phyloP scores from a whole-genome alignment of 1,140 invertebrate species.

The Chionoecetes opilio region DNA sequence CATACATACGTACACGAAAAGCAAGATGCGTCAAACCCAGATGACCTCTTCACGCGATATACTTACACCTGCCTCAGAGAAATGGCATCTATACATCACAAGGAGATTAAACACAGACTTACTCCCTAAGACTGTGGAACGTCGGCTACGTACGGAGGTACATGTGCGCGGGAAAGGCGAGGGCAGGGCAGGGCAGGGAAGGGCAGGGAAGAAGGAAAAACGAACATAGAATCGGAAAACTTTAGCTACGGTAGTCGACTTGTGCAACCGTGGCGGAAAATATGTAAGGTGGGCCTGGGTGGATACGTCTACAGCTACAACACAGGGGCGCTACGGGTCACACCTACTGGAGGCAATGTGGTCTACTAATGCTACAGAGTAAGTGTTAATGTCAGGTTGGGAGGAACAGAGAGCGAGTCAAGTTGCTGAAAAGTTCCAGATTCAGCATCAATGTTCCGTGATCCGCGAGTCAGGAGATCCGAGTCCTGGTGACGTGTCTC shows the following conservation, averaged over 20 bases:
- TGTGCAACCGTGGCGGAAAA: constrained; percentile 25
- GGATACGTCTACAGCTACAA: constrained; percentile 50
- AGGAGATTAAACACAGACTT: constrained; percentile 75
- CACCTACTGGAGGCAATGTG: constrained; percentile 57
- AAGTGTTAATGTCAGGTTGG: constrained; percentile 35
- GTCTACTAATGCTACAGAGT: neutral
- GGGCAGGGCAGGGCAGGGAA: neutral
- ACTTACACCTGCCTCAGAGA: constrained; percentile 66
- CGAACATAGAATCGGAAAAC: neutral
- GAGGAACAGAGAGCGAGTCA: neutral
- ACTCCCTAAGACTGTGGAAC: constrained; percentile 73
- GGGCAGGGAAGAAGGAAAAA: neutral
- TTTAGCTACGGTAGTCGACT: neutral
- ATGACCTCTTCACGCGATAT: constrained; percentile 47
- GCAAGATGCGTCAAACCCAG: constrained; percentile 15
- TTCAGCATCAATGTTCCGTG: neutral
- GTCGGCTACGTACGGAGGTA: constrained; percentile 49
- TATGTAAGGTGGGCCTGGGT: neutral
- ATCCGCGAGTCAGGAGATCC: neutral
- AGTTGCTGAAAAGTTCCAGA: neutral
- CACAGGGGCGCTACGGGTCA: constrained; percentile 70
- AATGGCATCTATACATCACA: constrained; percentile 76
- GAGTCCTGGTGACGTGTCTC: neutral
- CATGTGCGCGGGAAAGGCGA: neutral
- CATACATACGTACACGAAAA: constrained; percentile 60